Evolutionary conservation across 2,797 vertebrate species (phyloP).

Genomic region (Thaleichthys pacificus): DNA sequence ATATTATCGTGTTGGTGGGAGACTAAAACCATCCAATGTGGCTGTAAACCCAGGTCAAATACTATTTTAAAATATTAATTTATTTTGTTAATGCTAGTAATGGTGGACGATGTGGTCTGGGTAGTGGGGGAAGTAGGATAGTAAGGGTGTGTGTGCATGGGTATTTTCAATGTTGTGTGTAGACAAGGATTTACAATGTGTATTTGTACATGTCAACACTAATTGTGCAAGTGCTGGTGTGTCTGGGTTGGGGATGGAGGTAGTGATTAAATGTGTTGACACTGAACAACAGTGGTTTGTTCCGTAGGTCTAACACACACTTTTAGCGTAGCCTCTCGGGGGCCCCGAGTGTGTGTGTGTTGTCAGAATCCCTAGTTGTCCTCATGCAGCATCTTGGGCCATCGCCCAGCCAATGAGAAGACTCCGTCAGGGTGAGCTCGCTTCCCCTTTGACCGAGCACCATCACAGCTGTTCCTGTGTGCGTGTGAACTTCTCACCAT

Average conservation of each 20-base stretch:
- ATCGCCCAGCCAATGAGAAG: too few relatives aligned
- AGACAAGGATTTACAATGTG: too few relatives aligned
- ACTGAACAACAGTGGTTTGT: neutral
- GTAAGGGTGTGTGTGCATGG: neutral
- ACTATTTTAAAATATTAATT: neutral
- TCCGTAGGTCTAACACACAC: neutral
- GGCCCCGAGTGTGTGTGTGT: neutral
- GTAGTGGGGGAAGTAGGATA: constrained; percentile 10
- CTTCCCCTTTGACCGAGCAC: neutral
- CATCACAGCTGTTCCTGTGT: constrained; percentile 11
- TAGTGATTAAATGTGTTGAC: neutral
- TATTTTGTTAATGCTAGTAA: too few relatives aligned
- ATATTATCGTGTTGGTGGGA: constrained; percentile 69
- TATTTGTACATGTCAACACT: too few relatives aligned
- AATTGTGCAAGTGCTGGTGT: neutral
- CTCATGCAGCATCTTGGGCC: too few relatives aligned
- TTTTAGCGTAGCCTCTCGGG: neutral
- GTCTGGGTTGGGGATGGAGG: neutral
- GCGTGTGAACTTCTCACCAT: neutral
- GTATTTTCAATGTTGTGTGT: too few relatives aligned
- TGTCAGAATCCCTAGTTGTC: neutral
- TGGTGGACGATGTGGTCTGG: neutral
- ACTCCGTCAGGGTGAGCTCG: neutral
- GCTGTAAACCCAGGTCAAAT: constrained; percentile 48
- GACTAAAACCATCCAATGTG: constrained; percentile 56